Percentiles rank a stretch among this genome's conserved stretches.
Conservation (phyloP, 2,888 invertebrate genomes). For the Campoplex nolae region DNA sequence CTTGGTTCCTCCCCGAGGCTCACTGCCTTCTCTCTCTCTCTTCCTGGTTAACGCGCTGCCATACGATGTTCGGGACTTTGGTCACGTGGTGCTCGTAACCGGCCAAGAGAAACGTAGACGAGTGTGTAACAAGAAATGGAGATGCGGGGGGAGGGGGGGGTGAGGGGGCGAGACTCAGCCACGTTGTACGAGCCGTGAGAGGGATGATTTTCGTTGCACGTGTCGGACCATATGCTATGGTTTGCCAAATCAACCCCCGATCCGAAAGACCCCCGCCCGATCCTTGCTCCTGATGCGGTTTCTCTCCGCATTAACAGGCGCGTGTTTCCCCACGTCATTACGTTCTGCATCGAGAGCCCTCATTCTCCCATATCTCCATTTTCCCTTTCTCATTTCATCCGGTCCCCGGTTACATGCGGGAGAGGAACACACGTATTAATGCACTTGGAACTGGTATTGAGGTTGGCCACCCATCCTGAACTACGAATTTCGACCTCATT, state of each 20-base stretch:
- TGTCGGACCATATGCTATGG: conserved; percentile 74
- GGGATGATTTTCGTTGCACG: conserved; percentile 70
- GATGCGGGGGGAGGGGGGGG: conserved; percentile 1
- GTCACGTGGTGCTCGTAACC: conserved; percentile 20
- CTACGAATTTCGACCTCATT: neutral
- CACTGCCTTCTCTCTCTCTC: neutral
- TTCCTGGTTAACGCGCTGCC: conserved; percentile 3
- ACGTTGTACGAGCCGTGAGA: conserved; percentile 13
- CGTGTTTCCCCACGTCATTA: conserved; percentile 54
- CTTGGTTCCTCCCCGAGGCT: neutral
- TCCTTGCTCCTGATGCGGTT: conserved; percentile 31
- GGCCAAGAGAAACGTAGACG: conserved; percentile 20
- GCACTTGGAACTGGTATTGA: conserved; percentile 3
- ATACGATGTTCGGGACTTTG: conserved; percentile 6
- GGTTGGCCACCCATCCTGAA: conserved; percentile 8
- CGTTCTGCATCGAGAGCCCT: conserved; percentile 36
- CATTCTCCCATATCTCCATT: conserved; percentile 3
- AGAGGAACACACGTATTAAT: neutral
- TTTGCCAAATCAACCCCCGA: conserved; percentile 72
- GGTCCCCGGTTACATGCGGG: neutral
- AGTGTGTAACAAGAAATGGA: conserved; percentile 26
- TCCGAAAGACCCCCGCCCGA: conserved; percentile 64
- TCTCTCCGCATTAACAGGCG: conserved; percentile 47
- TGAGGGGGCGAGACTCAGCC: neutral
- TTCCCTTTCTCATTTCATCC: conserved; percentile 1